Conservation (phyloP, 2,888 invertebrate species). For the Heteropelma amictum region DNA sequence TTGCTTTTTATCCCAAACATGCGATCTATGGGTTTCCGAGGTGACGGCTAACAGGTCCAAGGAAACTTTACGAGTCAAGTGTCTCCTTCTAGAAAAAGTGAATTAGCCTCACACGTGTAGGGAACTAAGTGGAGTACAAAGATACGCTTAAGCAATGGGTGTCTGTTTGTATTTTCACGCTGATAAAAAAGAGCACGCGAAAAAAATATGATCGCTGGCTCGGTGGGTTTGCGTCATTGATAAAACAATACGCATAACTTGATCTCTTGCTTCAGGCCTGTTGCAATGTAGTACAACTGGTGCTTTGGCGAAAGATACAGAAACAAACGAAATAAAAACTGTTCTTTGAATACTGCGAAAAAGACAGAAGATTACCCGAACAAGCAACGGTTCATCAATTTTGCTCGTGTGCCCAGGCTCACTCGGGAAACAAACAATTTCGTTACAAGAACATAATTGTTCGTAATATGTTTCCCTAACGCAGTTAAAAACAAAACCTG, state of each 20-base stretch:
- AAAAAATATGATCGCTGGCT: too few relatives aligned
- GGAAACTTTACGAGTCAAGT: background rate
- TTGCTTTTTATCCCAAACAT: too few relatives aligned
- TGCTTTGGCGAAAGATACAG: too few relatives aligned
- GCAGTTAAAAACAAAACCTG: constrained; percentile 64
- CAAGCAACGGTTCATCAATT: constrained; percentile 8
- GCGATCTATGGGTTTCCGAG: background rate
- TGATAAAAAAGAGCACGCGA: too few relatives aligned
- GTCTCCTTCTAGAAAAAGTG: background rate
- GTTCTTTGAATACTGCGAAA: too few relatives aligned
- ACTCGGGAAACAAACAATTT: constrained; percentile 67
- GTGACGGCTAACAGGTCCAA: too few relatives aligned
- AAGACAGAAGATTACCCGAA: background rate
- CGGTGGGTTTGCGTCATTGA: too few relatives aligned
- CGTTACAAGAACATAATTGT: constrained; percentile 62
- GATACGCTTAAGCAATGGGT: background rate
- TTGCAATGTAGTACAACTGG: too few relatives aligned
- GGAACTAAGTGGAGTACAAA: background rate
- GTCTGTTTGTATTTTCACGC: too few relatives aligned
- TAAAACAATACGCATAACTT: too few relatives aligned
- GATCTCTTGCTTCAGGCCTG: too few relatives aligned
- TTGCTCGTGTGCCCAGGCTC: constrained; percentile 23
- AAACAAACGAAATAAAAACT: too few relatives aligned
- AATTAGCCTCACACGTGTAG: background rate
- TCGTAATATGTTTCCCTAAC: constrained; percentile 70